Conservation (phyloP, 2,113 vertebrate species). For the Empidonax alnorum region DNA sequence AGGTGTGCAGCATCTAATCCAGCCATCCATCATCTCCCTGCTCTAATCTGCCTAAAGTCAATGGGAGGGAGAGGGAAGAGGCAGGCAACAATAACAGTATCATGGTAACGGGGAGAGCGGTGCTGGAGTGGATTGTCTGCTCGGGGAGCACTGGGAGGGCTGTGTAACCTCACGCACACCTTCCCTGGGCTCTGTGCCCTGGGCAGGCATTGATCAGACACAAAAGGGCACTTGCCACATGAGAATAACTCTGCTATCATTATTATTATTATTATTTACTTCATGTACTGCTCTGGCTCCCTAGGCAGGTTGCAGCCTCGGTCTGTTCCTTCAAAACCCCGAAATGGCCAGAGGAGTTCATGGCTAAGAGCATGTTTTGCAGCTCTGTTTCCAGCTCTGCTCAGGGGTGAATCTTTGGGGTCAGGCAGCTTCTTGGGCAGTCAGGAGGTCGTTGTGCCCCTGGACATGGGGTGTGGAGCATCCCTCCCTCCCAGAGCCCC, state of each 20-base stretch:
- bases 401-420: not conserved
- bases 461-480: not conserved
- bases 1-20: slow-evolving; percentile 13
- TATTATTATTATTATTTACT: not conserved
- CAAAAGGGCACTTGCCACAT: not conserved
- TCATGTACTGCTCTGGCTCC: not conserved
- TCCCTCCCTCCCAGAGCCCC: not conserved
- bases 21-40: slow-evolving; percentile 26
- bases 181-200: not conserved
- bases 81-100: not conserved
- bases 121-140: not conserved
- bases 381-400: not conserved
- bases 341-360: fast-evolving
- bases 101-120: not conserved
- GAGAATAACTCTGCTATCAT: not conserved
- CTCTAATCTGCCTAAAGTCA: slow-evolving; percentile 31
- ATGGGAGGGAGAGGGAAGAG: slow-evolving; percentile 5
- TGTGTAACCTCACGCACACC: not conserved
- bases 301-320: not conserved
- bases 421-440: not conserved
- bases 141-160: not conserved
- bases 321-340: not conserved
- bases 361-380: not conserved
- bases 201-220: not conserved
- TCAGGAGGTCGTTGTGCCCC: not conserved